Base-by-base conservation (phyloP, 2,113 vertebrate species). In the Cyphomyrus discorhynchus region DNA sequence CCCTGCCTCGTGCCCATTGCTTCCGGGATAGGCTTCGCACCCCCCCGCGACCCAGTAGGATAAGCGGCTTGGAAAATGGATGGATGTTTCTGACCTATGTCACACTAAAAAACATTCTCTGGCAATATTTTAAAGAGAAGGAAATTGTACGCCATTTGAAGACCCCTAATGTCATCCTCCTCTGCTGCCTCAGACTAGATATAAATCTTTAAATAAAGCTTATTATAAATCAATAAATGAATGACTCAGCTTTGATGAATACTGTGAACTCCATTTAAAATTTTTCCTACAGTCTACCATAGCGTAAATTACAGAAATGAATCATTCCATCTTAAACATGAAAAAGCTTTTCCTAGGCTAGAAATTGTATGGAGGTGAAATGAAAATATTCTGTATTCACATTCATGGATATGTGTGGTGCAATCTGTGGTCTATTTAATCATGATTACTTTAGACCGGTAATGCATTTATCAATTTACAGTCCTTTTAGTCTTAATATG, bases 191-290 rank as follows among this genome's bases (percentile, higher is more conserved):
- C 62, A 1, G 62, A 70, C 62, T 70, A 70, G 62, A 70, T 70
- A 70, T 70, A 70, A 70, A 70, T 70, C 62, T 70, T 70, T 70
- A 70, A 70, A 70, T 70, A 70, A 70, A 70, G n/a, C 62, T 70
- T 70, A 70, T 70, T 70, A 70, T 70, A 70, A 70, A 70, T 70
- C 62, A 70, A 70, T 70, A 70, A 70, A 70, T 70, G 62, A 70
- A 70, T 70, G 62, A 70, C 62, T 70, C 62, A 70, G 27, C 62
- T 70, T 70, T 70, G 62, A 70, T 70, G 62, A 70, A 70, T 70
- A 70, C 62, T 70, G 62, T 70, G 62, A 70, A 70, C 27, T 70
- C 62, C 62, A 70, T 70, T 70, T 70, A 70, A 66, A 70, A 13
- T 13, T 4, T 70, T 70, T 31, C 62, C 62, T 70, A 27, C 62